phyloP scores from a whole-genome alignment of 37 sponge, comb jelly and placozoan species.

The Aphrocallistes beatrix region DNA sequence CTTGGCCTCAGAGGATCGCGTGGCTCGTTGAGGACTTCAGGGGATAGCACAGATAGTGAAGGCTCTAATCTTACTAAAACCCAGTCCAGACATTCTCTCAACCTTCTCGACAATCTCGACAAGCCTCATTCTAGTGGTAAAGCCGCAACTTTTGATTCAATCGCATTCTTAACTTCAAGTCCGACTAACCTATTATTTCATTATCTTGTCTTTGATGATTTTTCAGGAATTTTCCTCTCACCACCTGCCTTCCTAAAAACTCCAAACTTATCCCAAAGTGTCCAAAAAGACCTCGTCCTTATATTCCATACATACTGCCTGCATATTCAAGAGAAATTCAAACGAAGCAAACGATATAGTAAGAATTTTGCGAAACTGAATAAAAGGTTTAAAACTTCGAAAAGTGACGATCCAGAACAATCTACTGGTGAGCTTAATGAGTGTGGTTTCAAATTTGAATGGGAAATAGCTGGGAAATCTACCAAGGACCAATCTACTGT shows the following conservation, averaged over 20 bases:
- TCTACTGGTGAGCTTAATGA: not conserved
- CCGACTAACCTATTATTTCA: not conserved
- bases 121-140: not conserved
- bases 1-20: not conserved
- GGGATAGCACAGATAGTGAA: not conserved
- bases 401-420: not conserved
- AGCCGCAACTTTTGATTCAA: not conserved
- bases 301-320: not conserved
- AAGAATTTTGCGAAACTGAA: not conserved
- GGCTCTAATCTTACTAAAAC: not conserved
- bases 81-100: not conserved
- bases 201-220: not conserved
- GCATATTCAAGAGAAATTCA: not conserved
- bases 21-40: not conserved
- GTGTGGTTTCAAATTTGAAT: not conserved
- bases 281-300: not conserved
- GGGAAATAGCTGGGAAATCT: not conserved
- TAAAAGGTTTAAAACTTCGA: not conserved
- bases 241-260: not conserved
- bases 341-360: not conserved
- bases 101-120: not conserved
- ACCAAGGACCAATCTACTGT: not conserved
- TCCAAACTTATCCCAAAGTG: not conserved
- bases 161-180: not conserved
- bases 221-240: not conserved